Evolutionary conservation across 1,140 invertebrate species (phyloP).

Genomic region (Portunus trituberculatus): DNA sequence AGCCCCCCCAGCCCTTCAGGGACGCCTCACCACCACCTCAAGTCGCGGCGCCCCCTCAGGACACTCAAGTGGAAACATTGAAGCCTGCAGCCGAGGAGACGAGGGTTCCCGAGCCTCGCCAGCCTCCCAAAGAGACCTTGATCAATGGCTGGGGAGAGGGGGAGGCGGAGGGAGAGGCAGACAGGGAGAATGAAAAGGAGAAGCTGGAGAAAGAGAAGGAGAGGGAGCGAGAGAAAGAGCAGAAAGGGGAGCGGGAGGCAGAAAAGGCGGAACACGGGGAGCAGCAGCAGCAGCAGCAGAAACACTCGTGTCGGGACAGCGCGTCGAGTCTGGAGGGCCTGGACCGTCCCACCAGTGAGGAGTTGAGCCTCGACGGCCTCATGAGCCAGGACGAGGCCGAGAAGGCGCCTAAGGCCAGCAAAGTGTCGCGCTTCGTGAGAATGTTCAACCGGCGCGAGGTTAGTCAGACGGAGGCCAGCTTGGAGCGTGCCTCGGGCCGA

Average conservation of each 20-base stretch:
- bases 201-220: no score
- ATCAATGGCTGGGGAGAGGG: not conserved
- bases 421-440: conserved; percentile 63
- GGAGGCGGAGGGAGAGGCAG: no score
- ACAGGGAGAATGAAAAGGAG: no score
- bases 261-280: not conserved
- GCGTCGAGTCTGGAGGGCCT: not conserved
- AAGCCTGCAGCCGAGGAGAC: not conserved
- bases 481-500: conserved; percentile 22
- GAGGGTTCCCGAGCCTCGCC: not conserved
- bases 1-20: not conserved
- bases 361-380: not conserved
- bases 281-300: not conserved
- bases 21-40: not conserved
- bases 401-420: conserved; percentile 35
- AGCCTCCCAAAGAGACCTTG: not conserved
- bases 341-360: not conserved
- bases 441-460: conserved; percentile 65
- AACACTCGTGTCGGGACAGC: not conserved
- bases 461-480: not conserved
- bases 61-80: not conserved
- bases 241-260: no score
- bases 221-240: no score
- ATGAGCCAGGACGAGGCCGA: not conserved
- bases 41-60: not conserved